A percentile compares a stretch with the other conserved stretches of the same genome.
Conservation (phyloP, 2,888 invertebrate genomes). For the Arctia plantaginis region DNA sequence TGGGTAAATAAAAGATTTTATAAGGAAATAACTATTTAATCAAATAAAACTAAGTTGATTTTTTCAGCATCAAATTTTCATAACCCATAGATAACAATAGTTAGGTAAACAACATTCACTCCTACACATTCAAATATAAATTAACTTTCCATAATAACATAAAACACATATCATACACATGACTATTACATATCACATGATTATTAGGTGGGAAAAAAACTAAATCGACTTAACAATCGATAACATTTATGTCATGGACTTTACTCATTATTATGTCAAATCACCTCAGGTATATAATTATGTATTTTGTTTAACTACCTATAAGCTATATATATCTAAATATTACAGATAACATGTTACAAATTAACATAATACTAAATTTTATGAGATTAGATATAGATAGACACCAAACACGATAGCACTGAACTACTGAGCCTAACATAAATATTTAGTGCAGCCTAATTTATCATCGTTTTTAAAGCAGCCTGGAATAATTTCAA, state of each 20-base stretch:
- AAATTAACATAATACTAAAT: neutral
- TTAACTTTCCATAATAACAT: conserved; percentile 25
- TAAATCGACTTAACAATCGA: conserved; percentile 2
- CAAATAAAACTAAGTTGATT: conserved; percentile 39
- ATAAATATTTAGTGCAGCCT: neutral
- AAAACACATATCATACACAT: conserved; percentile 59
- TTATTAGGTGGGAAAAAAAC: conserved; percentile 55
- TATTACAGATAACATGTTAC: neutral
- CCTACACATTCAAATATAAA: conserved; percentile 13
- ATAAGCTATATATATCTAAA: neutral
- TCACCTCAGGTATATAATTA: neutral
- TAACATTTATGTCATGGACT: conserved; percentile 11
- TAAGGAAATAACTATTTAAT: conserved; percentile 46
- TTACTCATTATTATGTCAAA: neutral
- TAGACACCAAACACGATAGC: neutral
- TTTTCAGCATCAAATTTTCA: conserved; percentile 27
- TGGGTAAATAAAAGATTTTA: conserved; percentile 5
- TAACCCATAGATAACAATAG: conserved; percentile 33
- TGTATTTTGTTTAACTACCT: neutral
- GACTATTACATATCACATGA: conserved; percentile 62
- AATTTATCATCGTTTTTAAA: neutral
- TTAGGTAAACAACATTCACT: conserved; percentile 29
- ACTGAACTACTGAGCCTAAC: neutral
- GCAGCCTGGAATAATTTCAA: neutral
- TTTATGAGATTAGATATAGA: neutral